A percentile compares a stretch with the other conserved stretches of the same genome.
These are phyloP conservation scores for Aix galericulata DNA, from an alignment of 2,113 vertebrate genomes.

Conservation along the genomic window DNA sequence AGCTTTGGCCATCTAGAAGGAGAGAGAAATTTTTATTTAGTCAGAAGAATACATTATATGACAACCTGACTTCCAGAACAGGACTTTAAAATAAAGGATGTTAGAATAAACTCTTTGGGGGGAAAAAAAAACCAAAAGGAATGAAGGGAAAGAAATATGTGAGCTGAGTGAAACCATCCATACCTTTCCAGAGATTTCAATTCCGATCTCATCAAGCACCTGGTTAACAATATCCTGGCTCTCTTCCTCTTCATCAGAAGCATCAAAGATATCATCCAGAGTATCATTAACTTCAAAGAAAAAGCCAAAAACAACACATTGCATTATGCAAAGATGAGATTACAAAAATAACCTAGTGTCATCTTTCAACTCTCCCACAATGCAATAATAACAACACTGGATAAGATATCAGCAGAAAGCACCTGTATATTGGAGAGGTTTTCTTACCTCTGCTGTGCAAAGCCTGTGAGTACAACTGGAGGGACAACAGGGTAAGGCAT, in stretches of 20 bases:
- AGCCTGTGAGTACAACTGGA: background rate
- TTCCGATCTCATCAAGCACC: constrained; percentile 97
- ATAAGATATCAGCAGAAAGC: background rate
- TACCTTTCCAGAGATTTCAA: constrained; percentile 98
- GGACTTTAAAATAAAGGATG: background rate
- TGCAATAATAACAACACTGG: rapidly evolving
- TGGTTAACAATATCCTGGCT: constrained; percentile 97
- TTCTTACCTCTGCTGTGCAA: background rate
- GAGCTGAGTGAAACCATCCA: background rate
- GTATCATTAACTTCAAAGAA: constrained; percentile 87
- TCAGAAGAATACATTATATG: background rate
- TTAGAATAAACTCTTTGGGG: background rate
- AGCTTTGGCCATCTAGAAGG: constrained; percentile 91
- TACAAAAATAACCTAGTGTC: background rate
- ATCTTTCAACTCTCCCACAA: background rate
- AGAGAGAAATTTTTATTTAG: constrained; percentile 8
- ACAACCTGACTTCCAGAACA: background rate
- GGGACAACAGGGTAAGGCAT: background rate
- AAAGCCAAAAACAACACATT: background rate
- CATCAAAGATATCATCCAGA: constrained; percentile 95
- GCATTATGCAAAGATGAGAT: background rate
- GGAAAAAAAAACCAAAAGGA: rapidly evolving
- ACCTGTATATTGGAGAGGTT: background rate
- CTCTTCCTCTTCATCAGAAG: constrained; percentile 96
- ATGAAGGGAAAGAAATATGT: background rate